A percentile compares a stretch with the other conserved stretches of the same genome.
Evolutionary conservation across 2,797 vertebrate species (phyloP).

Genomic region (Phylloscopus collybita): DNA sequence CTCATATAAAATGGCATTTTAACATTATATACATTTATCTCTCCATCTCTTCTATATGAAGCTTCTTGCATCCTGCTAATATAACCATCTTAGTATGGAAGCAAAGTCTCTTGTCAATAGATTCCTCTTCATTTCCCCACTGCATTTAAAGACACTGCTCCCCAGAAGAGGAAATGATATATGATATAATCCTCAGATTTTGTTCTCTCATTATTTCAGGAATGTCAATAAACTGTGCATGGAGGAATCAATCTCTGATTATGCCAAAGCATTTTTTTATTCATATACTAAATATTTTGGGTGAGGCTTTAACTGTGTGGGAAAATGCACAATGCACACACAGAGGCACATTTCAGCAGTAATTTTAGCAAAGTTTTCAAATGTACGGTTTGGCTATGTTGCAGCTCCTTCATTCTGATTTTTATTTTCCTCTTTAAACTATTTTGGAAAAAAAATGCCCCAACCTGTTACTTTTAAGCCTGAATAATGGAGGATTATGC

Average conservation of each 20-base stretch:
- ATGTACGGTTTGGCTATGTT: constrained; percentile 4
- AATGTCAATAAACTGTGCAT: not conserved
- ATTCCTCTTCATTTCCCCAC: not conserved
- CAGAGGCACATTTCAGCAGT: not conserved
- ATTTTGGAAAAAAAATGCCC: not conserved
- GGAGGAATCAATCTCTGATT: not conserved
- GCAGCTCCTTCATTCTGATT: not conserved
- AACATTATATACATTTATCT: not conserved
- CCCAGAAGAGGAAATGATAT: not conserved
- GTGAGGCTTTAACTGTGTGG: not conserved
- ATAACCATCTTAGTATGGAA: not conserved
- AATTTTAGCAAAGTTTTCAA: not conserved
- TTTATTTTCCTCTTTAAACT: constrained; percentile 1
- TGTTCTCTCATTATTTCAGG: constrained; percentile 14
- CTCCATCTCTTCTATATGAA: not conserved
- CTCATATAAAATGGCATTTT: constrained; percentile 21
- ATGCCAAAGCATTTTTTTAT: constrained; percentile 54
- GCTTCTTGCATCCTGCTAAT: constrained; percentile 27
- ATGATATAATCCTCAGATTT: not conserved
- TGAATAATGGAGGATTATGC: constrained; percentile 56
- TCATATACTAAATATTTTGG: not conserved
- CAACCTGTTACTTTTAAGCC: constrained; percentile 46
- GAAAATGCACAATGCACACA: not conserved
- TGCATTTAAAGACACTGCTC: not conserved
- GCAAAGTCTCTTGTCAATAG: not conserved